Percentiles rank a stretch among this genome's conserved stretches.
Evolutionary conservation across 2,888 invertebrate genomes (phyloP).

Genomic region (Mesopsocus fuscifrons): DNA sequence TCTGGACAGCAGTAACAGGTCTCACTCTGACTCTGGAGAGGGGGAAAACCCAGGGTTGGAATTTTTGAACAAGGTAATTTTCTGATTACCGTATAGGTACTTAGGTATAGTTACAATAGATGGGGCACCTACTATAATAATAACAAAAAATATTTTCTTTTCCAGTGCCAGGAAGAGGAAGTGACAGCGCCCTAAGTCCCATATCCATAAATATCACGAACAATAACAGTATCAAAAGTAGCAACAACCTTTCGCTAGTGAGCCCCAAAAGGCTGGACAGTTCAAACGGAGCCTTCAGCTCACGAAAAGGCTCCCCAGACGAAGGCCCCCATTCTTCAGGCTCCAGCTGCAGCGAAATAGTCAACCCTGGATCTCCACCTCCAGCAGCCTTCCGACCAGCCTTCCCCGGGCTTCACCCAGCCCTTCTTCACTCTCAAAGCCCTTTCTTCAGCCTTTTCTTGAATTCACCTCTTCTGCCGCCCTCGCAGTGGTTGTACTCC

Average conservation of each 20-base stretch:
- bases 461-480: conserved; percentile 52
- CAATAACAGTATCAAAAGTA: conserved; percentile 40
- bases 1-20: too few relatives aligned
- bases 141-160: too few relatives aligned
- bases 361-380: conserved; percentile 7
- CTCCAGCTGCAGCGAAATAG: conserved; percentile 6
- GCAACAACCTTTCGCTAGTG: conserved; percentile 1
- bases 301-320: neutral
- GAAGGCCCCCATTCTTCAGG: conserved; percentile 7
- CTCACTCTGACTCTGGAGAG: too few relatives aligned
- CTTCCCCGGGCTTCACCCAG: conserved; percentile 7
- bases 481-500: conserved; percentile 60
- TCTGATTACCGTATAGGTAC: too few relatives aligned
- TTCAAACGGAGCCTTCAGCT: neutral
- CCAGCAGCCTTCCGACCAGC: neutral
- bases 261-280: neutral
- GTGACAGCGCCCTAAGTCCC: conserved; percentile 23
- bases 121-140: too few relatives aligned
- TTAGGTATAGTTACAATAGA: too few relatives aligned
- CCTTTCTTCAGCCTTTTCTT: conserved; percentile 34
- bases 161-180: neutral
- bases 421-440: conserved; percentile 20
- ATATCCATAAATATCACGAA: conserved; percentile 29
- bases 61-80: too few relatives aligned
- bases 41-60: too few relatives aligned